Evolutionary conservation across 2,888 invertebrate genomes (phyloP).

Genomic region (Morpho achilles): DNA sequence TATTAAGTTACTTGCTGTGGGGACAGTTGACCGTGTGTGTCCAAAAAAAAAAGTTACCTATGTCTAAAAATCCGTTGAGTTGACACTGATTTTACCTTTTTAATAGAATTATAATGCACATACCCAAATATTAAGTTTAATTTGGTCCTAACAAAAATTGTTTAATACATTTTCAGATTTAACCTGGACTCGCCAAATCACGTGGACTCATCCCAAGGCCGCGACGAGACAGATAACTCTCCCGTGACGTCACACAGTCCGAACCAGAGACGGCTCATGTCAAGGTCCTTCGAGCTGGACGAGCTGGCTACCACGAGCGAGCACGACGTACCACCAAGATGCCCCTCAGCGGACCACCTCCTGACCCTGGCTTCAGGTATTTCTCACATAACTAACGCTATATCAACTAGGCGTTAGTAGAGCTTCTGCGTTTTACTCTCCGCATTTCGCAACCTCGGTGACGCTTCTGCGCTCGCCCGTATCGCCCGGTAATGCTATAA

Average conservation of each 20-base stretch:
- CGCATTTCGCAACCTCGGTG: too few relatives aligned
- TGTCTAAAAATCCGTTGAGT: too few relatives aligned
- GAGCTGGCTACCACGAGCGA: slow-evolving; percentile 44
- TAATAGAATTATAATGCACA: neutral
- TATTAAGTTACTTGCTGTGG: too few relatives aligned
- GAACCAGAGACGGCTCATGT: slow-evolving; percentile 50
- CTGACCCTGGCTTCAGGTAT: slow-evolving; percentile 47
- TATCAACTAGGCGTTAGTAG: slow-evolving; percentile 21
- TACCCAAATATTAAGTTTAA: neutral
- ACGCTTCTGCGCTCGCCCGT: too few relatives aligned
- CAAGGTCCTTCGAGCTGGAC: slow-evolving; percentile 65
- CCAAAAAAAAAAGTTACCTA: too few relatives aligned
- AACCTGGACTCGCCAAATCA: slow-evolving; percentile 62
- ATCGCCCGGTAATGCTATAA: too few relatives aligned
- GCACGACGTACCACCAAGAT: slow-evolving; percentile 49
- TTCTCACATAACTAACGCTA: neutral
- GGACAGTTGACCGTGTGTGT: too few relatives aligned
- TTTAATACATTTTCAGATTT: slow-evolving; percentile 43
- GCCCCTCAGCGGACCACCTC: slow-evolving; percentile 67
- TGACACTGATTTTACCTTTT: too few relatives aligned
- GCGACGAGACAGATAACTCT: slow-evolving; percentile 53
- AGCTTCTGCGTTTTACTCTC: too few relatives aligned
- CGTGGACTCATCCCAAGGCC: slow-evolving; percentile 38
- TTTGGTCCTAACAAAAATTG: neutral
- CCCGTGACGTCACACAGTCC: slow-evolving; percentile 44